Evolutionary conservation across 2,888 invertebrate genomes (phyloP).

Genomic region (Sinotaia quadrata): DNA sequence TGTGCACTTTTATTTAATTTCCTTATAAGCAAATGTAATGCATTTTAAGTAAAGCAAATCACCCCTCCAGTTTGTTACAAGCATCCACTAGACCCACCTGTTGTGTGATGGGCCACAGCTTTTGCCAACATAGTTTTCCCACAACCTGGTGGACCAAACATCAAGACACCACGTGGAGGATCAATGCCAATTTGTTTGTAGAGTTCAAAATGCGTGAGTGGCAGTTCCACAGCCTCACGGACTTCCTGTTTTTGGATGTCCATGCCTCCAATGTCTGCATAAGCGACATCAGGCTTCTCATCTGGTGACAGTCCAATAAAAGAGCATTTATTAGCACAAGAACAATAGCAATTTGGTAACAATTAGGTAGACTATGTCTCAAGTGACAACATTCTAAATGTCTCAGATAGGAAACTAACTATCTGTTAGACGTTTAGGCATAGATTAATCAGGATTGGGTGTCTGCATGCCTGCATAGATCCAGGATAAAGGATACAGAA

Average conservation of each 20-base stretch:
- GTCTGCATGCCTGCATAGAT: too few relatives aligned
- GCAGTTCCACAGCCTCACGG: slow-evolving; percentile 97
- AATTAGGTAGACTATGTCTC: neutral
- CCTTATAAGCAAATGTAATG: too few relatives aligned
- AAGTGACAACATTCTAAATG: too few relatives aligned
- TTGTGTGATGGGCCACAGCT: slow-evolving; percentile 98
- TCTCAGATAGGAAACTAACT: too few relatives aligned
- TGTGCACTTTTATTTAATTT: too few relatives aligned
- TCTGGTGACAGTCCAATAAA: slow-evolving; percentile 78
- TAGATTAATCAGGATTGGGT: neutral
- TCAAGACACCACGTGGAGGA: slow-evolving; percentile 96
- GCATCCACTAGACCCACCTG: slow-evolving; percentile 78
- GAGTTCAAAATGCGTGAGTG: slow-evolving; percentile 97
- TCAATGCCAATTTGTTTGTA: slow-evolving; percentile 98
- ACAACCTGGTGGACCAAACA: slow-evolving; percentile 99
- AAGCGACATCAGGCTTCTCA: slow-evolving; percentile 97
- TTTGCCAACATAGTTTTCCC: slow-evolving; percentile 99
- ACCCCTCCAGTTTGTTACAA: too few relatives aligned
- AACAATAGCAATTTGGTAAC: neutral
- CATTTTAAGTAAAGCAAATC: too few relatives aligned
- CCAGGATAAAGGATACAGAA: too few relatives aligned
- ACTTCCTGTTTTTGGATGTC: slow-evolving; percentile 99
- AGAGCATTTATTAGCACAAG: neutral
- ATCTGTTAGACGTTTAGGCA: too few relatives aligned
- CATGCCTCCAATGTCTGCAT: slow-evolving; percentile 99